phyloP scores from a whole-genome alignment of 1,140 invertebrate species.

The Saxidomus purpurata region DNA sequence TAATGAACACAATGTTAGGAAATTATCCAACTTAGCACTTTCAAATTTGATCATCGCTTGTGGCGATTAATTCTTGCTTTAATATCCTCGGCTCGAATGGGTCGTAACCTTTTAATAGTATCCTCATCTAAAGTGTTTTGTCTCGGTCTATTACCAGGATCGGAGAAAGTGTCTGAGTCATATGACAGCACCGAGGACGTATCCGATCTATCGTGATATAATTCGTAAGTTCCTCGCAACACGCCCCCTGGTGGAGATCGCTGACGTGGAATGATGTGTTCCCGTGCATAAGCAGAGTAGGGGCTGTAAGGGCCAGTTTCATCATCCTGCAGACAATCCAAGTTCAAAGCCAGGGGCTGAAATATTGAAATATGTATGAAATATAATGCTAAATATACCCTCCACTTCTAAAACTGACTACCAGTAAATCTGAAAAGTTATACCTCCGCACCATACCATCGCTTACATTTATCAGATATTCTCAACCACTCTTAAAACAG shows the following conservation, averaged over 20 bases:
- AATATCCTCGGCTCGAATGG: slow-evolving; percentile 58
- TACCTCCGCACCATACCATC: too few relatives aligned
- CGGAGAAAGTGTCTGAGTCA: slow-evolving; percentile 25
- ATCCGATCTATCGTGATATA: slow-evolving; percentile 52
- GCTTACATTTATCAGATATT: too few relatives aligned
- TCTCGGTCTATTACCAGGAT: background rate
- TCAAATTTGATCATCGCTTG: slow-evolving; percentile 42
- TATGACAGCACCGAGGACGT: slow-evolving; percentile 33
- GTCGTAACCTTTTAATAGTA: slow-evolving; percentile 43
- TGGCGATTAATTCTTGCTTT: slow-evolving; percentile 58
- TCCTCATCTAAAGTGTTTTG: slow-evolving; percentile 40
- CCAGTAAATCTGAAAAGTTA: too few relatives aligned
- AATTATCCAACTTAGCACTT: slow-evolving; percentile 4
- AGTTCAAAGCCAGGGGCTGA: slow-evolving; percentile 42
- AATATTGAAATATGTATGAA: slow-evolving; percentile 10
- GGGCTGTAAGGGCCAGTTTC: slow-evolving; percentile 56
- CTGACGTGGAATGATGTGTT: slow-evolving; percentile 54
- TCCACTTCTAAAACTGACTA: too few relatives aligned
- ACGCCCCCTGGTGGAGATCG: slow-evolving; percentile 32
- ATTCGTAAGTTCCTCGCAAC: slow-evolving; percentile 55
- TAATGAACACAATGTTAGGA: slow-evolving; percentile 36
- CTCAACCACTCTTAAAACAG: too few relatives aligned
- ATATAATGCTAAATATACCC: too few relatives aligned
- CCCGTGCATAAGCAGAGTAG: slow-evolving; percentile 62
- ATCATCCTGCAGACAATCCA: slow-evolving; percentile 57